A percentile compares a stretch with the other conserved stretches of the same genome.
These are phyloP conservation scores for Drosophila yooni DNA, from an alignment of 2,888 invertebrate species.

Conservation along the genomic window DNA sequence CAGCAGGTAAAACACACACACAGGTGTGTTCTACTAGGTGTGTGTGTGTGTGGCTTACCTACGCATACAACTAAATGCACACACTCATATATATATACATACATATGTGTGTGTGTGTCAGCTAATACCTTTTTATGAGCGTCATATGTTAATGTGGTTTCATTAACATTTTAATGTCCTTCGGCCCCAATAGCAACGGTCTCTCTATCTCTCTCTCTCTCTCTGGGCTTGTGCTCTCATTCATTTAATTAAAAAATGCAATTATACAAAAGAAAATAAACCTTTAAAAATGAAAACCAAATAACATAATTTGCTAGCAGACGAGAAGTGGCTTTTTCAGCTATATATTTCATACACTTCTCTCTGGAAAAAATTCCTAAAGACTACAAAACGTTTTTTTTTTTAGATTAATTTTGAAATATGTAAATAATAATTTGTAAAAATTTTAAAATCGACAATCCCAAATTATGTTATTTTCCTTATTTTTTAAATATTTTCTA, in stretches of 20 bases:
- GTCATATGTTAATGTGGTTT: conserved; percentile 80
- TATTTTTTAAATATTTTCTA: neutral
- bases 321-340: conserved; percentile 8
- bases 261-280: conserved; percentile 66
- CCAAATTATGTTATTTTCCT: neutral
- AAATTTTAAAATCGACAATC: neutral
- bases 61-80: conserved; percentile 55
- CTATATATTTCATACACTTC: neutral
- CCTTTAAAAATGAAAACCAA: conserved; percentile 46
- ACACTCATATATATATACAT: conserved; percentile 24
- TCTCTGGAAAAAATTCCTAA: neutral
- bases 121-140: conserved; percentile 79
- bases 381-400: neutral
- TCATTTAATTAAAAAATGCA: conserved; percentile 76
- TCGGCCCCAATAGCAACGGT: conserved; percentile 47
- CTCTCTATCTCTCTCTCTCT: neutral
- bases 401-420: neutral
- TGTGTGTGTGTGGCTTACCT: conserved; percentile 46
- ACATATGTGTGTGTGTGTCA: conserved; percentile 38
- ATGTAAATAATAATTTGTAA: neutral
- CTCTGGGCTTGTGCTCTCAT: conserved; percentile 5
- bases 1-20: conserved; percentile 56
- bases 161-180: conserved; percentile 80
- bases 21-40: conserved; percentile 47
- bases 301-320: conserved; percentile 49